Evolutionary conservation across 2,113 vertebrate species (phyloP), one percentile per base, ranked within the genome.

Genomic region (Herpailurus yagouaroundi): DNA sequence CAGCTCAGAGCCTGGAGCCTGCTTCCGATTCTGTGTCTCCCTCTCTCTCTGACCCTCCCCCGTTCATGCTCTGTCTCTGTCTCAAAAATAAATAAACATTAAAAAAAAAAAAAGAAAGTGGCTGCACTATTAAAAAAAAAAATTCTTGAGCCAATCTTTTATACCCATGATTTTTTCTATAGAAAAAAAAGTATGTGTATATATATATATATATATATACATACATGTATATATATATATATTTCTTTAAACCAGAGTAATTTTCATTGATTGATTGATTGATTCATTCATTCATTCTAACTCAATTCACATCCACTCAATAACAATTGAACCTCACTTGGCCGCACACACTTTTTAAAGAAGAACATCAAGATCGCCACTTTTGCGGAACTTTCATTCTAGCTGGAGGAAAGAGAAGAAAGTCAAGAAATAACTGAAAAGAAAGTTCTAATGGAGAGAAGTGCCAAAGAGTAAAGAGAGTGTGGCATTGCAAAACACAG

Each of bases 401-500:
- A 64, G 8, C 27, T 68, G 63, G 33, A 87, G 38, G 41, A 48
- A 71, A 79, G 25, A 88, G 25, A 63, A 80, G 66, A 85, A 41
- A 63, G 21, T 41, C 16, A 41, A 68, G 48, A 82, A 95, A 77
- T 36, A 63, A 48, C 23, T 23, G 13, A 3, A 27, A 88, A 77
- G 18, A 3, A 31, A 29, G 89, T 84, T 73, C n/a, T 57, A 9
- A 33, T 16, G 15, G 0, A 66, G 45, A 38, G 8, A 79, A 84
- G 38, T 33, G 0, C 21, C 36, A 4, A 1, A 6, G 15, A 73
- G 8, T 38, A 88, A 33, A 79, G 10, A 48, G 14, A 71, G 27
- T 0, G 25, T 31, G 60, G 10, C 3, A 23, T 8, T 45, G 5
- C 9, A 6, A 33, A 77, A 11, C 10, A 15, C 1, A 12, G 16